These are phyloP conservation scores for Latrodectus elegans DNA, from an alignment of 2,888 invertebrate species.

Conservation along the genomic window DNA sequence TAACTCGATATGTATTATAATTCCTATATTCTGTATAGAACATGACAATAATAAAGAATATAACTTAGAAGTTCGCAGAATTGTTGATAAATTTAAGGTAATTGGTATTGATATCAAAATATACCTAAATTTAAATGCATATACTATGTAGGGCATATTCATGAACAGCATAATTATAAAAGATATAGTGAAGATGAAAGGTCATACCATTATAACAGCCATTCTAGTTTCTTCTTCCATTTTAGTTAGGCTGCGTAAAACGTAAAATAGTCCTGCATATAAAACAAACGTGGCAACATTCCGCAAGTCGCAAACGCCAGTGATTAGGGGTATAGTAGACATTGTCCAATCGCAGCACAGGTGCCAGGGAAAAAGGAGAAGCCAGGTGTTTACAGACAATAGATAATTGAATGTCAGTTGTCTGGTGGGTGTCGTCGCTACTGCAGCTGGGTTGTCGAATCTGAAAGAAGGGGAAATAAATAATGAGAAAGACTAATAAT, in stretches of 20 bases:
- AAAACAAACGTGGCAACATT: constrained; percentile 86
- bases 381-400: constrained; percentile 91
- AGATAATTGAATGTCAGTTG: constrained; percentile 95
- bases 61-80: too few species aligned
- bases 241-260: constrained; percentile 72
- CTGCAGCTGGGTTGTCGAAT: constrained; percentile 98
- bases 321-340: constrained; percentile 92
- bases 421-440: constrained; percentile 85
- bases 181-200: too few species aligned
- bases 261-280: constrained; percentile 77
- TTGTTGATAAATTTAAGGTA: too few species aligned
- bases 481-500: neutral
- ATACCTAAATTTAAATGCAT: too few species aligned
- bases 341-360: constrained; percentile 99
- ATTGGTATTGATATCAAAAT: too few species aligned
- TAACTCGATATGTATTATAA: too few species aligned
- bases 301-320: constrained; percentile 85
- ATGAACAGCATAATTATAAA: too few species aligned
- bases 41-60: too few species aligned
- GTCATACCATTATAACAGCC: constrained; percentile 36
- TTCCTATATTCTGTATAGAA: too few species aligned
- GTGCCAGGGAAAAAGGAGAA: constrained; percentile 89
- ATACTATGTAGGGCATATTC: too few species aligned
- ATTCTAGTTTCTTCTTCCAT: constrained; percentile 41
- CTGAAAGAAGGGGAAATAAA: constrained; percentile 76